Evolutionary conservation across 1,140 invertebrate species (phyloP), one percentile per base, ranked within the genome.

Genomic region (Maconellicoccus hirsutus): DNA sequence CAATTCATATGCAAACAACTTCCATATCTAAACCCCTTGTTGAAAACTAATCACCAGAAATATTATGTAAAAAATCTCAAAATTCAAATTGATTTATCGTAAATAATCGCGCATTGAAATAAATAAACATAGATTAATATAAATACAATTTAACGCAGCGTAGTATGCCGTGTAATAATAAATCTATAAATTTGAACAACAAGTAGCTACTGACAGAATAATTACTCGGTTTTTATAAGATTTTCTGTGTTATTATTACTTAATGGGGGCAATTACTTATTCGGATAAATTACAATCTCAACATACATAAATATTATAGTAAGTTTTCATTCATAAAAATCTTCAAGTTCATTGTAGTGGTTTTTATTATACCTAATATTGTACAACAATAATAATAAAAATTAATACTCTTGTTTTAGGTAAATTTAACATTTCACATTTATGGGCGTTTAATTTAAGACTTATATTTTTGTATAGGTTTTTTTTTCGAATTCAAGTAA

Each of bases 221-320:
- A 66, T 66, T 25, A 66, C 61, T 6, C 42, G 61, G 21, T 66
- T 66, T 66, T 66, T 66, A 66, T 22, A 66, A 66, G 61, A 66
- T 66, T 66, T 12, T 23, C 19, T 25, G 25, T 25, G 22, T 25
- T 25, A 23, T 66, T 66, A 66, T 66, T 23, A 66, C 61, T 66
- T 66, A 66, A 66, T 66, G 22, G 61, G 61, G 21, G 61, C 61
- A 66, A 66, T 66, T 66, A 66, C 61, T 66, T 66, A 66, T 66
- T 66, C 61, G 61, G 19, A 66, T 66, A 25, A 66, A 66, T 66
- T 66, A 66, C 19, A 22, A 66, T 66, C 61, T 23, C 61, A 19
- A 26, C 19, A 26, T 66, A 66, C 61, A 25, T 23, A 66, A 66
- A 66, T 66, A 52, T 52, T 52, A 38, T 38, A 52, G 42, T 16